Percentiles rank a stretch among this genome's conserved stretches.
Conservation (phyloP, 2,888 invertebrate genomes). For the Drosophila neotestacea region DNA sequence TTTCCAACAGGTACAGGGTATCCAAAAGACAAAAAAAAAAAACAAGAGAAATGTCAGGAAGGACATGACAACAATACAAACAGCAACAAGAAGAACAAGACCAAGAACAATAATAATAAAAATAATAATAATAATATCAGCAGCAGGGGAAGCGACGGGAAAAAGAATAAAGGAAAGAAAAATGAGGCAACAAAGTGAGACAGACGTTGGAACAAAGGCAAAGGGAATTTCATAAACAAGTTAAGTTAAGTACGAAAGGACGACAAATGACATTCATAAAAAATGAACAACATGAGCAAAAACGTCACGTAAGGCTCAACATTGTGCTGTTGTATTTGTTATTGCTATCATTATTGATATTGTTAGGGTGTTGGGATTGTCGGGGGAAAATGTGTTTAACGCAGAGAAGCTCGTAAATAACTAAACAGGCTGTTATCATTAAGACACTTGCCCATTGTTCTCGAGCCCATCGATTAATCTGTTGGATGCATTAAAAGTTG, state of each 20-base stretch:
- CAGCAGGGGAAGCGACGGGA: neutral
- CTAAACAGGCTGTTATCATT: conserved; percentile 46
- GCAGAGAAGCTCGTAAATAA: conserved; percentile 7
- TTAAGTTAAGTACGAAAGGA: conserved; percentile 19
- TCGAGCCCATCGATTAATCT: conserved; percentile 22
- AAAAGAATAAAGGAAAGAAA: conserved; percentile 14
- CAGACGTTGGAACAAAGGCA: conserved; percentile 36
- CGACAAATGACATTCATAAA: conserved; percentile 51
- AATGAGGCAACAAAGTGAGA: conserved; percentile 42
- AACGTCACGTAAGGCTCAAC: neutral
- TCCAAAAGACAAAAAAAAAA: neutral
- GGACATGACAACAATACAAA: conserved; percentile 25
- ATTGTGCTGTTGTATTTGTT: conserved; percentile 3
- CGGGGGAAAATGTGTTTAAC: neutral
- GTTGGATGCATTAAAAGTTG: conserved; percentile 9
- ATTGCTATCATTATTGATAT: conserved; percentile 18
- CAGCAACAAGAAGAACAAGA: conserved; percentile 6
- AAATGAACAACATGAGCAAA: conserved; percentile 34
- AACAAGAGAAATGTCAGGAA: conserved; percentile 26
- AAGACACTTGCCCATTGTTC: conserved; percentile 28
- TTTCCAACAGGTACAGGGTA: neutral
- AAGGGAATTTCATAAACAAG: conserved; percentile 18
- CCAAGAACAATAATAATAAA: conserved; percentile 30
- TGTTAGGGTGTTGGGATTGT: neutral
- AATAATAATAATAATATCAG: conserved; percentile 24